phyloP scores from a whole-genome alignment of 2,888 invertebrate species.

The Xestoiulus laeticollis region DNA sequence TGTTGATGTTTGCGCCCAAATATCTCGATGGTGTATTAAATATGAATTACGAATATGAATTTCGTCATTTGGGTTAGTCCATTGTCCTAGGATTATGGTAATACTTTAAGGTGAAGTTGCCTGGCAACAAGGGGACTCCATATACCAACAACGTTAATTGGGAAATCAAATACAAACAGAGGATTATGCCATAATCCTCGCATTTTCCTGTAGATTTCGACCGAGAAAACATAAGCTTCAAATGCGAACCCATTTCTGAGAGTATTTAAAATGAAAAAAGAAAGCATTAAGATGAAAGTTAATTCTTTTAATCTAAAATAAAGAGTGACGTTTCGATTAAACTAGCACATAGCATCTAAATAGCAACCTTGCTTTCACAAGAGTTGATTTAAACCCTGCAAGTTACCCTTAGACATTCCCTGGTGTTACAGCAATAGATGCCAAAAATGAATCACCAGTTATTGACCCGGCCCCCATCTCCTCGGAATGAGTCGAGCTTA shows the following conservation, averaged over 20 bases:
- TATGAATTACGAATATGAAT: background rate
- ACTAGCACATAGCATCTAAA: background rate
- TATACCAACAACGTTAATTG: background rate
- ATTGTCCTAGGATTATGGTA: background rate
- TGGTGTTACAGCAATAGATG: background rate
- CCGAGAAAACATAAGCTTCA: background rate
- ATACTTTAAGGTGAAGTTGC: background rate
- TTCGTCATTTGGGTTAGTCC: background rate
- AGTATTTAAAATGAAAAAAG: background rate
- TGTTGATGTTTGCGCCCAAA: background rate
- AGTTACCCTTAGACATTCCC: background rate
- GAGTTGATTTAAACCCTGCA: background rate
- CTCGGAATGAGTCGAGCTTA: background rate
- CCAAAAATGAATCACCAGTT: background rate
- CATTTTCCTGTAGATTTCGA: background rate
- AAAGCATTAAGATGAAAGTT: background rate
- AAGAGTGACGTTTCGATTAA: background rate
- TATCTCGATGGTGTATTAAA: background rate
- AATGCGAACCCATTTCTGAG: background rate
- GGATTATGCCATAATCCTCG: background rate
- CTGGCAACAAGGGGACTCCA: background rate
- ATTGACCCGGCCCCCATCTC: background rate
- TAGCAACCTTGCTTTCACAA: background rate
- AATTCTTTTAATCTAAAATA: background rate
- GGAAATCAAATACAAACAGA: background rate